Base-by-base conservation (phyloP, 2,113 vertebrate species). In the Parus major region DNA sequence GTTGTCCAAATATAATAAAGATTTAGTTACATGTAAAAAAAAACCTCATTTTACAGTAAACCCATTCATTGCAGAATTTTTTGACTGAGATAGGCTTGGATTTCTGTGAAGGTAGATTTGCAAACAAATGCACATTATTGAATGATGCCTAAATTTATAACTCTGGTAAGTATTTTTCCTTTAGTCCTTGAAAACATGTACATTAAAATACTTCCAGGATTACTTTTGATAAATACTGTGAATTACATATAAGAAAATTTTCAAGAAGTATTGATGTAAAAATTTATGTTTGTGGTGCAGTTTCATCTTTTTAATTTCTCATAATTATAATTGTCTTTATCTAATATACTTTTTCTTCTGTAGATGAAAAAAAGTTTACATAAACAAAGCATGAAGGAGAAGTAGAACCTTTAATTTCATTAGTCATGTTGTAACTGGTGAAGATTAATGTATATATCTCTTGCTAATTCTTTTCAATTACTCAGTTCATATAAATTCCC, bases 361-460 rank as follows among this genome's bases (percentile, higher is more conserved):
- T 87, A 96, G 91, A 73, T 97, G 88, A 39, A 93, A 94, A 91
- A 95, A 97, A 96, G 95, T 97, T 96, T 97, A 91, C 86, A 91
- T 69, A 89, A 96, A 96, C 88, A 92, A 97, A 95, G 93, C 36
- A 1, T 91, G 94, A 97, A 94, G 91, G 95, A 96, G 90, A 95
- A 84, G 82, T 56, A 84, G 95, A 84, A 79, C 93, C 97, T 91
- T 98, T 98, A 98, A 98, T 99, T 98, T 98, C 98, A 98, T 98
- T 99, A 99, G 98, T 96, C 97, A 97, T 93, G 61, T 96, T 97
- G 98, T 98, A 98, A 98, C 98, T 97, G 98, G 96, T 90, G 96
- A 98, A 98, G 98, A 99, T 98, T 98, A 98, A 99, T 98, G 98
- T 97, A 97, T 98, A 98, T 98, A 98, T 98, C 98, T 98, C 98